phyloP scores from a whole-genome alignment of 2,888 invertebrate species.

The Lasioglossum figueresi region DNA sequence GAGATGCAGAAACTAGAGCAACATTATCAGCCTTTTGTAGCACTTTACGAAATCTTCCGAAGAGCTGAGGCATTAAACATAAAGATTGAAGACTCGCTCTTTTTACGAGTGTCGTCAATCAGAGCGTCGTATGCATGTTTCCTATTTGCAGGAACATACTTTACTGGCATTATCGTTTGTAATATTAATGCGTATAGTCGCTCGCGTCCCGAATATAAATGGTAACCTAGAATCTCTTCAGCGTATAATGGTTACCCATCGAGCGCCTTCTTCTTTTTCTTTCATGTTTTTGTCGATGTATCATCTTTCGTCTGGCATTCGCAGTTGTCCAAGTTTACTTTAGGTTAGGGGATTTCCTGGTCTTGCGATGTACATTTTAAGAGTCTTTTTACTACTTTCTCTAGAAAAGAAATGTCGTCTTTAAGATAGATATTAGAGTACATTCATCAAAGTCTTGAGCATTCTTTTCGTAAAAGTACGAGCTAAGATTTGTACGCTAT shows the following conservation, averaged over 20 bases:
- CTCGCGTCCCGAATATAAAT: background rate
- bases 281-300: background rate
- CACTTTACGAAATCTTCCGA: background rate
- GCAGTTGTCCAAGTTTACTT: background rate
- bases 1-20: background rate
- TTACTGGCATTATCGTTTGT: background rate
- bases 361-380: background rate
- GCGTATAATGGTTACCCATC: background rate
- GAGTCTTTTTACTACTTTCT: background rate
- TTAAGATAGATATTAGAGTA: conserved; percentile 1
- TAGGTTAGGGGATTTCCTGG: background rate
- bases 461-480: background rate
- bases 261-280: background rate
- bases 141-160: background rate
- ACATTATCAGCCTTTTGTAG: background rate
- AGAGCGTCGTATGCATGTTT: background rate
- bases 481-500: background rate
- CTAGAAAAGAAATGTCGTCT: background rate
- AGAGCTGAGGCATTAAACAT: background rate
- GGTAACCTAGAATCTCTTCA: background rate
- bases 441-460: background rate
- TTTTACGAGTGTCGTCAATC: background rate
- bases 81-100: too few species aligned
- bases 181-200: background rate
- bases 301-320: background rate